Conservation (phyloP, 2,113 vertebrate genomes). For the Sapajus apella region DNA sequence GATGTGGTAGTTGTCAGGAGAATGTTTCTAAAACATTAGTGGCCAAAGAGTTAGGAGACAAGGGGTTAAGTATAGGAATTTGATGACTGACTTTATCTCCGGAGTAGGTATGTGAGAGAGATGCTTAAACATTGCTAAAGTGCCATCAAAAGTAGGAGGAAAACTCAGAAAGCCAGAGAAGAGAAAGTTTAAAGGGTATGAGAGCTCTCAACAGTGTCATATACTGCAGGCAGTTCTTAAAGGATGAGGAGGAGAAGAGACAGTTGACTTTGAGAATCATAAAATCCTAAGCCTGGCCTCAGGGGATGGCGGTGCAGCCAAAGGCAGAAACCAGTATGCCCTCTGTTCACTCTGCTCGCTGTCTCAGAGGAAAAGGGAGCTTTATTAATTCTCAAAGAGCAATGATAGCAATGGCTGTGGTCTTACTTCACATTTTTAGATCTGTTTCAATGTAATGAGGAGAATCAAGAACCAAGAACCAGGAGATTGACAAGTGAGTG, state of each 20-base stretch:
- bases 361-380: neutral
- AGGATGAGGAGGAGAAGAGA: neutral
- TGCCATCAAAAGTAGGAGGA: neutral
- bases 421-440: neutral
- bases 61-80: neutral
- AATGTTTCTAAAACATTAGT: neutral
- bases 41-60: neutral
- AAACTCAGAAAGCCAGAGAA: neutral
- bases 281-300: neutral
- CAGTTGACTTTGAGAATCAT: neutral
- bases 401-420: neutral
- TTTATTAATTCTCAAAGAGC: neutral
- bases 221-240: neutral
- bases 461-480: neutral
- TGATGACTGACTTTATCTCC: neutral
- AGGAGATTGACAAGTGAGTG: too few species aligned
- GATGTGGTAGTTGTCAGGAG: neutral
- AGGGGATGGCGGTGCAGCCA: neutral
- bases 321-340: neutral
- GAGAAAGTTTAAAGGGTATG: neutral
- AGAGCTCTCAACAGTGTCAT: neutral
- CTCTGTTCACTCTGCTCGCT: neutral
- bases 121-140: neutral
- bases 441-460: neutral
- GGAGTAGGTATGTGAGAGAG: neutral